phyloP scores from a whole-genome alignment of 1,140 invertebrate genomes.

The Chironomus striatipennis region DNA sequence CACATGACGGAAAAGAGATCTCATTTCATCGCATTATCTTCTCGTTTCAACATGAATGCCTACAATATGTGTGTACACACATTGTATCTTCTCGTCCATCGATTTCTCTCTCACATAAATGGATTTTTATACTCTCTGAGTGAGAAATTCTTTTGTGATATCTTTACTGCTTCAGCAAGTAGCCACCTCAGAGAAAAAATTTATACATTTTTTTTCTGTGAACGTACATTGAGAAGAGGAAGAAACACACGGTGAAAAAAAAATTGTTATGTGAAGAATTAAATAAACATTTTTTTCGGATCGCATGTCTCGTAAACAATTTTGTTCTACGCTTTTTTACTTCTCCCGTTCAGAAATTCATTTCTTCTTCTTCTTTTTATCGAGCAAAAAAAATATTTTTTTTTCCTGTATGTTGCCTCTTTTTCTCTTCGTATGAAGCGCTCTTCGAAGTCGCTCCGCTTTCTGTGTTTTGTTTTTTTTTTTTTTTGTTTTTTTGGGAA shows the following conservation, averaged over 20 bases:
- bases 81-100: background rate
- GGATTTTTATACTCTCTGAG: too few species aligned
- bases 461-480: too few species aligned
- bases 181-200: too few species aligned
- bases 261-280: slow-evolving; percentile 16
- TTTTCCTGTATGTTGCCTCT: background rate
- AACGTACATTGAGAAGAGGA: too few species aligned
- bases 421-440: background rate
- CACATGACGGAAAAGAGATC: background rate
- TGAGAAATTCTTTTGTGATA: too few species aligned
- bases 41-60: background rate
- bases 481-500: background rate
- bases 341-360: background rate
- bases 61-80: background rate
- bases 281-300: slow-evolving; percentile 24
- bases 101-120: background rate
- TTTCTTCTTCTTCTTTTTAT: background rate
- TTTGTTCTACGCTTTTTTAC: slow-evolving; percentile 11
- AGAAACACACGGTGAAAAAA: background rate
- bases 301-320: slow-evolving; percentile 23
- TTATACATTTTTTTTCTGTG: too few species aligned
- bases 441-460: too few species aligned
- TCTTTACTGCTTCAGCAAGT: too few species aligned
- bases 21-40: background rate
- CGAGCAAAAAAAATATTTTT: too few species aligned